phyloP scores from a whole-genome alignment of 1,140 invertebrate species.

The Oncopodura yosiiana region DNA sequence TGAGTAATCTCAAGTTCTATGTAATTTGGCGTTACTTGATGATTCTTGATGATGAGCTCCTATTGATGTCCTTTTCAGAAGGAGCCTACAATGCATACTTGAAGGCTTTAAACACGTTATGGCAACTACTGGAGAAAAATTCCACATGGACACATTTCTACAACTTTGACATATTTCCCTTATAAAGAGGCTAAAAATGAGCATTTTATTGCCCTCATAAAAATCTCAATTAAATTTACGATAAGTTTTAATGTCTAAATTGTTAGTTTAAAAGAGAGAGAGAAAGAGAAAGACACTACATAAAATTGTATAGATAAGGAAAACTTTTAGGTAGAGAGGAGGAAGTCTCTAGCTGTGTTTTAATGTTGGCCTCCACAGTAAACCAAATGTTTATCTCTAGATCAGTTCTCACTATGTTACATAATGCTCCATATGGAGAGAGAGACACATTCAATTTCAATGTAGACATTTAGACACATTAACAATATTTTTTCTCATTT shows the following conservation, averaged over 20 bases:
- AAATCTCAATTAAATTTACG: conserved; percentile 27
- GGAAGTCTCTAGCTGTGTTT: conserved; percentile 14
- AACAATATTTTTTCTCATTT: conserved; percentile 14
- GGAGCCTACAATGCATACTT: too few relatives aligned
- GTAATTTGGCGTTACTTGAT: too few relatives aligned
- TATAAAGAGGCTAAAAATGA: conserved; percentile 1
- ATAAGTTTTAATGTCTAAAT: conserved; percentile 28
- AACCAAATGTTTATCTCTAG: conserved; percentile 14
- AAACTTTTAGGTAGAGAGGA: neutral
- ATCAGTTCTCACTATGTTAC: conserved; percentile 20
- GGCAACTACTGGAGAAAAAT: too few relatives aligned
- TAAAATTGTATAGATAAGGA: too few relatives aligned
- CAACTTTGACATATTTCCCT: too few relatives aligned
- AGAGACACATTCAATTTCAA: conserved; percentile 6
- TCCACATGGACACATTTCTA: too few relatives aligned
- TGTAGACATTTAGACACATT: conserved; percentile 13
- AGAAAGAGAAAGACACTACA: too few relatives aligned
- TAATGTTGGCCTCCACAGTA: conserved; percentile 11
- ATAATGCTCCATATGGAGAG: conserved; percentile 6
- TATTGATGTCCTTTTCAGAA: too few relatives aligned
- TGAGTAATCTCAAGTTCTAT: too few relatives aligned
- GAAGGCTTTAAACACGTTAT: too few relatives aligned
- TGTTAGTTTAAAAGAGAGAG: too few relatives aligned
- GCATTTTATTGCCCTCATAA: conserved; percentile 22
- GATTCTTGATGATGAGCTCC: too few relatives aligned